Evolutionary conservation across 2,797 vertebrate genomes (phyloP), one percentile per base, ranked within the genome.

Genomic region (Epinephelus awoara): DNA sequence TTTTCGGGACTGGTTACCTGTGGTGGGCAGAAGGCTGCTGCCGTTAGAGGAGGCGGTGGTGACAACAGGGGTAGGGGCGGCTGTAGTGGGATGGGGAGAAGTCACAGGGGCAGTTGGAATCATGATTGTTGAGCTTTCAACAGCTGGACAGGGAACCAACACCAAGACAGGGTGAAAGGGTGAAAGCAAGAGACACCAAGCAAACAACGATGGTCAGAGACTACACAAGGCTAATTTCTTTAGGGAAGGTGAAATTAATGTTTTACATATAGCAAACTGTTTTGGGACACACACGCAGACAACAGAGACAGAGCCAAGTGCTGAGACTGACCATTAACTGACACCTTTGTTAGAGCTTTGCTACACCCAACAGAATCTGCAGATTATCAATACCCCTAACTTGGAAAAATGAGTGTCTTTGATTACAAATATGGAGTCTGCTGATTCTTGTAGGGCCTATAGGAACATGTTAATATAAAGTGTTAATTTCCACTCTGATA

Each of bases 1-100:
- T 11, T 11, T 23, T 23, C 1, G 40, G 29, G 64, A 63, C 52
- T 4, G 38, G 79, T 94, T 94, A 95, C 94, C 94, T 95, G 93
- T 73, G 62, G 78, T 82, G 47, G 84, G 25, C 38, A 18, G 46
- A 29, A 52, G 2, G 56, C 5, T 85, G 75, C 19, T 79, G 85
- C 19, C 55, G 56, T 75, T 84, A 89, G 65, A 3, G 52, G 55
- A 8, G 61, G 63, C 12, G 57, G 68, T 46, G 58, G 65, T 42
- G 76, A 51, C 51, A 72, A 52, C 70, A 88, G 76, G 1, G 84
- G 69, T 3, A 51, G 21, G 15, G 65, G 83, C 8, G 46, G 21
- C 0, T 54, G 79, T 21, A 52, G 52, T 0, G 19, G 54, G 0
- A 61, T 42, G 1, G 54, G 44, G 0, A 12, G 65, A 0, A 21